Evolutionary conservation across 2,113 vertebrate species (phyloP), one percentile per base, ranked within the genome.

Genomic region (Noturus placidus): DNA sequence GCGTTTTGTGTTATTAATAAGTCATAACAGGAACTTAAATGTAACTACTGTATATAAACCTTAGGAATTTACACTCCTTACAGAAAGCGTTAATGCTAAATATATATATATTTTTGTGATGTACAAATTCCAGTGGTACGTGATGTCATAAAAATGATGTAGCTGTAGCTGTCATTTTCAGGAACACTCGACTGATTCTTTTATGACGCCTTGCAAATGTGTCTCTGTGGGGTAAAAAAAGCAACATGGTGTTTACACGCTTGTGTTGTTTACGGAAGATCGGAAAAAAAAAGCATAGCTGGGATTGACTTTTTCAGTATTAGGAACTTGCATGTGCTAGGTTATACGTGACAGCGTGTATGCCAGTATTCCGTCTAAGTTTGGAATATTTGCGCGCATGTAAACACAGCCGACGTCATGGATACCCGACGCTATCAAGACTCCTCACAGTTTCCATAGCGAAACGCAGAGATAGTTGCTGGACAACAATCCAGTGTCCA

Each of bases 401-500:
- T 70, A 56, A 52, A 38, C 15, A 56, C 50, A 11, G 22, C 54
- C 30, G 42, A 81, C 76, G 61, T 81, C 85, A 80, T 17, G 50
- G 82, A 63, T 52, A 65, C 69, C 69, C 15, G 14, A 27, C 83
- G 5, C 0, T 10, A 4, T 42, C 54, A 30, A 77, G 38, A 19
- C 19, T 52, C 76, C n/a, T 79, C 42, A 69, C 30, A 81, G 33
- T 69, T 86, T 86, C 85, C 85, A 25, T 10, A 17, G 17, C 4
- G 50, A 86, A 50, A n/a, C 30, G 11, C 22, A 20, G 42, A 54
- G 54, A 27, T 17, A 50, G 42, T 69, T 15, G 50, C 77, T 17
- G 50, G 59, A 54, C 42, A 50, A 52, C 46, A 22, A 86, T 79
- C 27, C 30, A 38, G 5, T 74, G 54, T 67, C 70, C 35, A 61